Evolutionary conservation across 1,140 invertebrate species (phyloP), one percentile per base, ranked within the genome.

Genomic region (Papilio helenus): DNA sequence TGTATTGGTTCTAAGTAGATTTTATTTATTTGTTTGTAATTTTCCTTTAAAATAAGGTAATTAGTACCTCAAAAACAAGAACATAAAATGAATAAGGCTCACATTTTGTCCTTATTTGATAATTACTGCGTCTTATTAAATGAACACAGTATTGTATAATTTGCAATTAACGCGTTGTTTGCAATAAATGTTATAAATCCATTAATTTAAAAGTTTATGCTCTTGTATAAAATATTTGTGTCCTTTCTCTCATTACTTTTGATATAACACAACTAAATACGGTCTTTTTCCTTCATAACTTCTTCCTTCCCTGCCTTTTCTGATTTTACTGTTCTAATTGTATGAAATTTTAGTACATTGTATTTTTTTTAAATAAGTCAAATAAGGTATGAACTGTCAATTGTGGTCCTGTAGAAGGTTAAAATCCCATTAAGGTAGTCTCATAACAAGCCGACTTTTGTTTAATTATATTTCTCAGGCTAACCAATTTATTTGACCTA

Each of bases 31-130:
- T 16, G 46, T 49, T 18, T 49, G 16, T 49, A 49, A 49, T 7
- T 58, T 58, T 18, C 46, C 46, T 18, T 26, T 14, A 26, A 14
- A 26, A 61, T 8, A 61, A 26, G 4, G 0, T 61, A 61, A 61
- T 26, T 61, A 26, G 8, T 61, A 23, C 58, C 46, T 49, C 20
- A 61, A 26, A 61, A 26, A 61, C 58, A 20, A 61, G 10, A 61
- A 61, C 55, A 58, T 58, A 61, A 61, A 61, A 61, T 61, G 23
- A 61, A 61, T 61, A 58, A 58, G 10, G 5, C n/a, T n/a, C n/a
- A 20, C n/a, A 61, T 12, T 61, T 61, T 61, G 23, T 61, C 58
- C 58, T 61, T 61, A 61, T 61, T 61, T 61, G 55, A 20, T 58
- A n/a, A 58, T 23, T 58, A 20, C n/a, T 58, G 58, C 26, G 12